These are phyloP conservation scores for Pollachius pollachius DNA, from an alignment of 2,113 vertebrate species.

Conservation along the genomic window DNA sequence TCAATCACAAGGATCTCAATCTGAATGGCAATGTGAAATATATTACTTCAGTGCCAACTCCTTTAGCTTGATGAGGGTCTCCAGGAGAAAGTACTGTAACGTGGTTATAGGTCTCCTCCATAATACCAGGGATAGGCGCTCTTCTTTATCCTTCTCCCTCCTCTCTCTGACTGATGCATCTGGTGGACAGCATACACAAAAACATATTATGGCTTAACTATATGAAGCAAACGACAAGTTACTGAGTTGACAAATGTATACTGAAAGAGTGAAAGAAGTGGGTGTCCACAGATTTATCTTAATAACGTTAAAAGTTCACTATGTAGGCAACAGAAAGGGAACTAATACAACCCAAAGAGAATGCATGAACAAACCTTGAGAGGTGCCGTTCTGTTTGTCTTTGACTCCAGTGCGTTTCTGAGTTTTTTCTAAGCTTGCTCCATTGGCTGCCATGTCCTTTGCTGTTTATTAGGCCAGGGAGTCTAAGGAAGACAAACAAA, in stretches of 20 bases:
- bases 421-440: conserved; percentile 81
- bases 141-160: conserved; percentile 84
- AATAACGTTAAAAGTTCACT: no score
- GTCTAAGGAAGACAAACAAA: conserved; percentile 17
- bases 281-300: no score
- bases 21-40: not conserved
- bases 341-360: not conserved
- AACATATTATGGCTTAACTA: conserved; percentile 6
- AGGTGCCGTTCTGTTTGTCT: conserved; percentile 89
- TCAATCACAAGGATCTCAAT: no score
- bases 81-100: conserved; percentile 91
- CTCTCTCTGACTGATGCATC: conserved; percentile 78
- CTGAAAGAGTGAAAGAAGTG: no score
- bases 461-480: conserved; percentile 43
- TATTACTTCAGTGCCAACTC: conserved; percentile 93
- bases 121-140: conserved; percentile 87
- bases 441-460: conserved; percentile 95
- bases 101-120: conserved; percentile 90
- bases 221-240: not conserved
- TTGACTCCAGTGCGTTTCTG: conserved; percentile 83
- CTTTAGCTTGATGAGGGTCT: conserved; percentile 88
- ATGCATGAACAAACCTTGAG: conserved; percentile 77
- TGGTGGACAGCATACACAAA: conserved; percentile 23
- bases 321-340: no score
- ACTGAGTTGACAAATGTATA: not conserved